phyloP scores from a whole-genome alignment of 1,140 invertebrate species.

The Danaus plexippus region DNA sequence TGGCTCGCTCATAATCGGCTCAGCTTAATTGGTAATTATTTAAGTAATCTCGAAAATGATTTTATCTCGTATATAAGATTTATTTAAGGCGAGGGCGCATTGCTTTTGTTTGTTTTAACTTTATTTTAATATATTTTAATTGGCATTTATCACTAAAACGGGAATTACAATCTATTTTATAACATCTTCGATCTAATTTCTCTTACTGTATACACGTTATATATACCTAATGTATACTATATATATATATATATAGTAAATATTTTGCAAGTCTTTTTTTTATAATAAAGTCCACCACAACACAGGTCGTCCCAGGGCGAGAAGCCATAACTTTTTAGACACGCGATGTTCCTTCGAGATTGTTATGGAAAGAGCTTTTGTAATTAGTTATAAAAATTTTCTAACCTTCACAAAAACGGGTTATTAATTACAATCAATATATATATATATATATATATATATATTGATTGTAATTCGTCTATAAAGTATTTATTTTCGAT shows the following conservation, averaged over 20 bases:
- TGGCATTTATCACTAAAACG: no score
- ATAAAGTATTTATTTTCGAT: no score
- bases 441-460: no score
- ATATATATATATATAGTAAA: background rate
- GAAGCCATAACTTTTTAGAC: conserved; percentile 54
- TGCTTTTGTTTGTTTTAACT: conserved; percentile 1
- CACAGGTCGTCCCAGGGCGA: conserved; percentile 28
- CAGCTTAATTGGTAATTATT: conserved; percentile 57
- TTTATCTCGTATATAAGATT: conserved; percentile 13
- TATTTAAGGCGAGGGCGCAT: conserved; percentile 10
- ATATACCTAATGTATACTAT: conserved; percentile 3
- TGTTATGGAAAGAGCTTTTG: conserved; percentile 23
- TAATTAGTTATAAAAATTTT: background rate
- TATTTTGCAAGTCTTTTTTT: conserved; percentile 13
- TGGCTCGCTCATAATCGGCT: conserved; percentile 44
- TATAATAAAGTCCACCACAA: conserved; percentile 31
- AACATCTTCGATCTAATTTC: background rate
- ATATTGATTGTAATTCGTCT: no score
- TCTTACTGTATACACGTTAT: background rate
- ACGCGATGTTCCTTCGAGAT: conserved; percentile 35
- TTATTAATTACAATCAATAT: no score
- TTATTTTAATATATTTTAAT: background rate
- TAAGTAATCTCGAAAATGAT: conserved; percentile 33
- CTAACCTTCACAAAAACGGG: no score
- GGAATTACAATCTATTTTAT: no score